These are phyloP conservation scores for Coelogynopora nodosa DNA, from an alignment of 2,888 invertebrate species.

Conservation along the genomic window DNA sequence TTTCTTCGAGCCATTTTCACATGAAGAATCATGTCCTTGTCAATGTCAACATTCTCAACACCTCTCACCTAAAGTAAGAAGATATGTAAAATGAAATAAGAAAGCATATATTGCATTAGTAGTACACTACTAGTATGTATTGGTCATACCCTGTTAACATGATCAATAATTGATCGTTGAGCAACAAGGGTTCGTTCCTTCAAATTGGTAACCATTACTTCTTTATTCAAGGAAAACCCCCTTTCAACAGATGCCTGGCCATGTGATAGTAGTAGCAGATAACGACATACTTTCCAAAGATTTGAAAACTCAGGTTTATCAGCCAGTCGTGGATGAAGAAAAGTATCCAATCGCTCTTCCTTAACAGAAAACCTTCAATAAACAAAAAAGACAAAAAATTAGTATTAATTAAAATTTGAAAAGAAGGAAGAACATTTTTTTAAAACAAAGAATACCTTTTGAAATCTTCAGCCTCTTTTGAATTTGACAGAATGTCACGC, in stretches of 20 bases:
- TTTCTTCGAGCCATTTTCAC: neutral
- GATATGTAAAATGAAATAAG: neutral
- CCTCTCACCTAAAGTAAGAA: neutral
- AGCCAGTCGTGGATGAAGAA: neutral
- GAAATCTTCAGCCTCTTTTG: neutral
- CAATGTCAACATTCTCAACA: neutral
- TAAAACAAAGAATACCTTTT: no score
- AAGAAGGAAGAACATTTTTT: no score
- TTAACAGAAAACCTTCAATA: neutral
- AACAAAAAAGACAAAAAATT: no score
- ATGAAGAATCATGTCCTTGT: neutral
- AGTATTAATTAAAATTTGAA: no score
- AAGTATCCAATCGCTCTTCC: neutral
- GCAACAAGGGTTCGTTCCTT: constrained; percentile 48
- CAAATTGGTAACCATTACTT: constrained; percentile 49
- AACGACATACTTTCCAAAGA: constrained; percentile 5
- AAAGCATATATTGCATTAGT: neutral
- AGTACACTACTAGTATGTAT: neutral
- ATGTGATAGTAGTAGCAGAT: constrained; percentile 49
- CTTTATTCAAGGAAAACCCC: constrained; percentile 51
- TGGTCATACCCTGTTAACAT: constrained; percentile 11
- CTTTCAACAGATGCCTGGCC: constrained; percentile 51
- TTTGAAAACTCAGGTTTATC: neutral
- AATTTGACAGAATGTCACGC: neutral
- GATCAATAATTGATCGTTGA: constrained; percentile 43